These are phyloP conservation scores for Lasioglossum pauxillum DNA, from an alignment of 2,888 invertebrate genomes.

Conservation along the genomic window DNA sequence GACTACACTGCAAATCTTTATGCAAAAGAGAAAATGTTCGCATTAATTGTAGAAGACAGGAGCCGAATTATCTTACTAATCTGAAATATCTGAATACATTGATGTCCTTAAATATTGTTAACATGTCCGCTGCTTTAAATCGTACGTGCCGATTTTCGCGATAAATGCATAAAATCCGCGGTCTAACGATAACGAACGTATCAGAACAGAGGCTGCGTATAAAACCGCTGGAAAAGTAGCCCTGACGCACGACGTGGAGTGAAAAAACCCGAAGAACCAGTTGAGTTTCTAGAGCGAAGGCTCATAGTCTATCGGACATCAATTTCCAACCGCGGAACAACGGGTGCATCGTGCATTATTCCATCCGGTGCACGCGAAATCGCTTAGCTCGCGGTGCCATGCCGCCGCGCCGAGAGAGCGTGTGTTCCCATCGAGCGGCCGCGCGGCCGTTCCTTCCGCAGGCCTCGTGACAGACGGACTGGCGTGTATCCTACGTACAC, in stretches of 20 bases:
- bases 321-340: constrained; percentile 16
- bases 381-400: constrained; percentile 26
- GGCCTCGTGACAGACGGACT: constrained; percentile 63
- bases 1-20: no score
- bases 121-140: no score
- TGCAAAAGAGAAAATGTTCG: no score
- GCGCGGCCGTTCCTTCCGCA: constrained; percentile 27
- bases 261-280: background rate
- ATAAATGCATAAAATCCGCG: no score
- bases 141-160: no score
- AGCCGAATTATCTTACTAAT: no score
- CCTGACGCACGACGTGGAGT: background rate
- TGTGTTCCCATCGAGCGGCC: constrained; percentile 10
- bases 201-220: background rate
- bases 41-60: no score
- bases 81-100: no score
- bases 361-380: constrained; percentile 4
- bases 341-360: background rate
- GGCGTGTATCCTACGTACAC: background rate
- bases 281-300: background rate
- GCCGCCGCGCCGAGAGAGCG: background rate
- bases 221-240: background rate
- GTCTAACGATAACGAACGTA: background rate
- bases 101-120: no score
- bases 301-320: background rate